Percentiles rank a stretch among this genome's conserved stretches.
Conservation (phyloP, 2,113 vertebrate species). For the Rallus limicola region DNA sequence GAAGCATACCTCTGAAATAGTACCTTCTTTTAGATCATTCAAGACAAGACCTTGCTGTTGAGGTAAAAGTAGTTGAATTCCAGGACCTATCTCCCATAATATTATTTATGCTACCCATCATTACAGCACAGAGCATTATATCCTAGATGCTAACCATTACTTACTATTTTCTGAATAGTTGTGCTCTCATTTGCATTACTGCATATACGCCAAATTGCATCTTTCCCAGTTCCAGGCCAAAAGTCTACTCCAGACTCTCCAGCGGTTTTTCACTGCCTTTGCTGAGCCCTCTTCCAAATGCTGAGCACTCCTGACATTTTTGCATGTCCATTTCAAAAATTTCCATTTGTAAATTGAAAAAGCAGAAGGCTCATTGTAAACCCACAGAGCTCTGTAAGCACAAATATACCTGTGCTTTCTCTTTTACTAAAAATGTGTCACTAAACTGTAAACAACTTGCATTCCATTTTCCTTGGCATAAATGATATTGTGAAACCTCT, state of each 20-base stretch:
- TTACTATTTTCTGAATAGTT: background rate
- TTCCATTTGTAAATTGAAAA: background rate
- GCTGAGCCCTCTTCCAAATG: background rate
- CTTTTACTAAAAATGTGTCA: background rate
- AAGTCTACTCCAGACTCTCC: background rate
- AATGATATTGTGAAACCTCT: background rate
- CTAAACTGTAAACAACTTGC: background rate
- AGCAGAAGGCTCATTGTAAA: background rate
- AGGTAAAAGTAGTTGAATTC: background rate
- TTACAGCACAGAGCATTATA: background rate
- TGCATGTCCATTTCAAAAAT: conserved; percentile 9
- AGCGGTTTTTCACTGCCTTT: background rate
- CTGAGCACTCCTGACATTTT: background rate
- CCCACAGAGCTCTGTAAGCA: background rate
- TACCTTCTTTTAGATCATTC: background rate
- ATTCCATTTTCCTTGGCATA: background rate
- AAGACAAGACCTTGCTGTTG: background rate
- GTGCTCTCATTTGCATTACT: background rate
- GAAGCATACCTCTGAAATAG: background rate
- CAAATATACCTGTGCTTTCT: background rate
- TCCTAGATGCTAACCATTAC: background rate
- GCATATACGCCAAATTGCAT: background rate
- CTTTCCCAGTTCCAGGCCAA: background rate
- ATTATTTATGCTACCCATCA: background rate
- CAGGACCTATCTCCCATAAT: background rate